phyloP scores from a whole-genome alignment of 2,888 invertebrate species.

The Mystacides longicornis region DNA sequence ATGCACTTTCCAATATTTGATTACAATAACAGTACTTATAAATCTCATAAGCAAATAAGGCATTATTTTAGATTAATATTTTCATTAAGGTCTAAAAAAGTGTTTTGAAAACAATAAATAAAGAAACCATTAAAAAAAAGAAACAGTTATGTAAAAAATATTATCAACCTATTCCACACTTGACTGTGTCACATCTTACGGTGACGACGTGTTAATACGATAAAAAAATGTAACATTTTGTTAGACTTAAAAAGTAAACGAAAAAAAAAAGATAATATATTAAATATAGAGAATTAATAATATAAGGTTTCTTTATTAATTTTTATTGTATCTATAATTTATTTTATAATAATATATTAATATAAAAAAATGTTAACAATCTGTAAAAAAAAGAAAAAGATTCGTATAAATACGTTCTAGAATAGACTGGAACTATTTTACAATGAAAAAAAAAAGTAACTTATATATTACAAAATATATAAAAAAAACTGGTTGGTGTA shows the following conservation, averaged over 20 bases:
- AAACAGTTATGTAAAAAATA: not conserved
- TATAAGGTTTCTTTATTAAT: not conserved
- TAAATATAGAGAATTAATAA: not conserved
- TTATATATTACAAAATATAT: no score
- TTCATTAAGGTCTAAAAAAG: not conserved
- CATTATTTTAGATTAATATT: not conserved
- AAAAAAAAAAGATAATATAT: not conserved
- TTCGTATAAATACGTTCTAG: not conserved
- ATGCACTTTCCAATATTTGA: not conserved
- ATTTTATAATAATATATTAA: conserved; percentile 1
- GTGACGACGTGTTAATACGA: not conserved
- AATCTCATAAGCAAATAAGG: not conserved
- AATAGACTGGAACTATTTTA: not conserved
- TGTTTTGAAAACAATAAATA: not conserved
- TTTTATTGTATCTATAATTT: not conserved
- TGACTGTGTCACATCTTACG: not conserved
- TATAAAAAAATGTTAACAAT: conserved; percentile 2
- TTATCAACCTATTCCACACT: not conserved
- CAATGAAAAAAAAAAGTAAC: not conserved
- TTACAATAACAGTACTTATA: no score
- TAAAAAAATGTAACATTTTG: not conserved
- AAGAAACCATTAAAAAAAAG: not conserved
- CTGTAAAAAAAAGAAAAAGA: not conserved
- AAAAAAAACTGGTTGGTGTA: no score
- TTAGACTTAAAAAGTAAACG: not conserved